These are phyloP conservation scores for Hyppa rectilinea DNA, from an alignment of 2,888 invertebrate species.

Conservation along the genomic window DNA sequence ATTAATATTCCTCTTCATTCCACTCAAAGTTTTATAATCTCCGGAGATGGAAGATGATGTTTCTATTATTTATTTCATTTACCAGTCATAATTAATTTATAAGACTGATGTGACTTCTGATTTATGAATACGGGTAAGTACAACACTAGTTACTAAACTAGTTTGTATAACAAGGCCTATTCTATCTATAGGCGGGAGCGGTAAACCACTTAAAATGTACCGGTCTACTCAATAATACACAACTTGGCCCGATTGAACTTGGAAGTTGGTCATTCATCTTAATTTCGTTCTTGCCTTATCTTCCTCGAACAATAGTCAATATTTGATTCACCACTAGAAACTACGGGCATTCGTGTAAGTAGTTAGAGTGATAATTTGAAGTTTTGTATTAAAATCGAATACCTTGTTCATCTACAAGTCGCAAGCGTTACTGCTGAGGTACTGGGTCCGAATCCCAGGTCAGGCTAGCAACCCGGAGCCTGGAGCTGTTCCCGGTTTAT, in stretches of 20 bases:
- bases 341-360: not conserved
- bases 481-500: not conserved
- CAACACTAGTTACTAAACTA: not conserved
- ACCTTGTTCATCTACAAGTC: no score
- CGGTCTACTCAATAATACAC: constrained; percentile 47
- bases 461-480: not conserved
- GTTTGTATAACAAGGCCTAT: constrained; percentile 3
- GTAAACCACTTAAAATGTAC: constrained; percentile 34
- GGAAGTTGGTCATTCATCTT: constrained; percentile 52
- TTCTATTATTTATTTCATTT: constrained; percentile 30
- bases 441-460: not conserved
- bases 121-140: not conserved
- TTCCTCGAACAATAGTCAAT: constrained; percentile 42
- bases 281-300: constrained; percentile 40
- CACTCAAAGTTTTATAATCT: constrained; percentile 37
- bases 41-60: constrained; percentile 33
- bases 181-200: not conserved
- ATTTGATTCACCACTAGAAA: constrained; percentile 29
- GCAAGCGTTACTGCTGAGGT: not conserved
- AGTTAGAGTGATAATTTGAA: constrained; percentile 8
- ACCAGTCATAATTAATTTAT: not conserved
- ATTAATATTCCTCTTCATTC: constrained; percentile 47
- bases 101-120: not conserved
- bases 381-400: not conserved
- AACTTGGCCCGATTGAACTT: constrained; percentile 43